Conservation (phyloP, 1,140 invertebrate genomes). For the Papilio polyxenes region DNA sequence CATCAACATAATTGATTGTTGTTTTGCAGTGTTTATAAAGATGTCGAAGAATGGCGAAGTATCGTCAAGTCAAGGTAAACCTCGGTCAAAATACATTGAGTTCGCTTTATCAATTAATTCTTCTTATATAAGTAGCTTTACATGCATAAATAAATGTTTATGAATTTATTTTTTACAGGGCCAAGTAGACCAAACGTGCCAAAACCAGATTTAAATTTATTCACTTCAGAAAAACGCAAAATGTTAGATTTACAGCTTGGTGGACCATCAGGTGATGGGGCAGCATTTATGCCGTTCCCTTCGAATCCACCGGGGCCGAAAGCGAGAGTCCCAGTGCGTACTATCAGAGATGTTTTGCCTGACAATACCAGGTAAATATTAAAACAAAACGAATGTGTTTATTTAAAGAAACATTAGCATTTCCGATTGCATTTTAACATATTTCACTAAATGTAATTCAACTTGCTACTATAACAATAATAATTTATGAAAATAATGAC, state of each 20-base stretch:
- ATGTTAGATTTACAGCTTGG: conserved; percentile 69
- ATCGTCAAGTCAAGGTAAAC: conserved; percentile 77
- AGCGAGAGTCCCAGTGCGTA: conserved; percentile 64
- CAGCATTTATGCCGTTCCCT: conserved; percentile 72
- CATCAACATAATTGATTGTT: conserved; percentile 31
- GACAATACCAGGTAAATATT: conserved; percentile 69
- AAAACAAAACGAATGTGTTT: conserved; percentile 29
- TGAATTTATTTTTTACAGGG: conserved; percentile 55
- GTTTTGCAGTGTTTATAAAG: conserved; percentile 49
- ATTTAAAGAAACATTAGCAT: conserved; percentile 10
- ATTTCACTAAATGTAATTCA: background rate
- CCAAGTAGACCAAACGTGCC: conserved; percentile 70
- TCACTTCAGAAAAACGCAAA: conserved; percentile 72
- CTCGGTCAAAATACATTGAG: conserved; percentile 42
- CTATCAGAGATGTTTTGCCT: conserved; percentile 74
- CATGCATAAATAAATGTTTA: conserved; percentile 14
- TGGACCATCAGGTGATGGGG: conserved; percentile 67
- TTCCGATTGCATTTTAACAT: background rate
- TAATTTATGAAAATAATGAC: too few species aligned
- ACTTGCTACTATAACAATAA: background rate
- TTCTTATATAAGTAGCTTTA: background rate
- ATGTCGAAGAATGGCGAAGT: conserved; percentile 80
- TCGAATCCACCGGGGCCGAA: conserved; percentile 59
- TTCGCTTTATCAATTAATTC: conserved; percentile 29
- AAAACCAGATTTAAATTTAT: conserved; percentile 73